Evolutionary conservation across 2,113 vertebrate genomes (phyloP).

Genomic region (Notothenia coriiceps): DNA sequence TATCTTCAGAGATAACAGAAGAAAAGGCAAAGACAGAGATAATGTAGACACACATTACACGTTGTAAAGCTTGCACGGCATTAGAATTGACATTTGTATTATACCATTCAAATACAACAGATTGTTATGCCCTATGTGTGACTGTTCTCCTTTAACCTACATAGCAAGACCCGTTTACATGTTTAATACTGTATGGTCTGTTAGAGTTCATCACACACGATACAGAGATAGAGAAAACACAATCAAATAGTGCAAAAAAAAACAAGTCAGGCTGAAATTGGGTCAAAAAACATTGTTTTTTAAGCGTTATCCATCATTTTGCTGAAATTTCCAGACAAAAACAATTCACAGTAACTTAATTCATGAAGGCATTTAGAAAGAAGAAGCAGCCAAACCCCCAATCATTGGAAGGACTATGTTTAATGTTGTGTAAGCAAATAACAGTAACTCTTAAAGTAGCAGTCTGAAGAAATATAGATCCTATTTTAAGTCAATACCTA

Average conservation of each 20-base stretch:
- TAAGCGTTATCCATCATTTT: slow-evolving; percentile 33
- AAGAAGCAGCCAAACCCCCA: too few species aligned
- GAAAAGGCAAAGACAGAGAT: not conserved
- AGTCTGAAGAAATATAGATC: too few species aligned
- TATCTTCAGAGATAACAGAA: not conserved
- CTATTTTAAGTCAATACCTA: too few species aligned
- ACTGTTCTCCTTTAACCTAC: slow-evolving; percentile 25
- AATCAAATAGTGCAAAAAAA: slow-evolving; percentile 9
- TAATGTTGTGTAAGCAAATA: too few species aligned
- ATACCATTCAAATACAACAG: not conserved
- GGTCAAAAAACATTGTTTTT: slow-evolving; percentile 26
- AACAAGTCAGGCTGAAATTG: slow-evolving; percentile 27
- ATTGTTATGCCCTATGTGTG: not conserved
- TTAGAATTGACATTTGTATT: not conserved
- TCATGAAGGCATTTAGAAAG: too few species aligned
- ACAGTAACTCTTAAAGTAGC: too few species aligned
- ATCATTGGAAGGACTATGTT: too few species aligned
- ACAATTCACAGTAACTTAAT: too few species aligned
- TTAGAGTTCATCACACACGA: slow-evolving; percentile 55
- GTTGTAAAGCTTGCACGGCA: not conserved
- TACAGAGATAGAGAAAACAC: slow-evolving; percentile 39
- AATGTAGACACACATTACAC: not conserved
- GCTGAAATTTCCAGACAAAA: too few species aligned
- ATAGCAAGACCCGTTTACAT: slow-evolving; percentile 42
- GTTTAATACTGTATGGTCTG: slow-evolving; percentile 22